Evolutionary conservation across 1,140 invertebrate species (phyloP).

Genomic region (Apis laboriosa): DNA sequence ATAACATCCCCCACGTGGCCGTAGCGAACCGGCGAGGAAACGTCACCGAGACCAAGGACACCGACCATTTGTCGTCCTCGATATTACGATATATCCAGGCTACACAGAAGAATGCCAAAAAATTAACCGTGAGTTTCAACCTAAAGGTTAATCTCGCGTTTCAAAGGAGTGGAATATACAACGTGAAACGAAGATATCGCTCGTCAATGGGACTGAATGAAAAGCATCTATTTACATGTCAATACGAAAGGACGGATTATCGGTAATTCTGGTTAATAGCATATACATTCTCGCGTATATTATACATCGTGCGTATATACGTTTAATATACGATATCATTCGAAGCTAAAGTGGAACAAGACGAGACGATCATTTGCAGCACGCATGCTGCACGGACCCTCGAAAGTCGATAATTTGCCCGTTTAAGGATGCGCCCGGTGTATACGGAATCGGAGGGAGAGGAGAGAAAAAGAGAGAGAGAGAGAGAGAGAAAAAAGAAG

Average conservation of each 20-base stretch:
- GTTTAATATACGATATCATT: neutral
- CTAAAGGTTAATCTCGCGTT: neutral
- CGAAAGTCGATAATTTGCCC: constrained; percentile 31
- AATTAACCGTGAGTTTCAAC: neutral
- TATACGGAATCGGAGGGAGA: neutral
- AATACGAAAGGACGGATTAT: constrained; percentile 3
- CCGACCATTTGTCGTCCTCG: neutral
- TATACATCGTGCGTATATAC: too few relatives aligned
- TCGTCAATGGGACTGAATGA: constrained; percentile 1
- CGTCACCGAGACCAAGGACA: constrained; percentile 12
- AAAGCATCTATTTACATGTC: constrained; percentile 1
- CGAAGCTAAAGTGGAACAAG: constrained; percentile 12
- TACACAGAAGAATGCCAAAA: neutral
- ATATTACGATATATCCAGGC: constrained; percentile 2
- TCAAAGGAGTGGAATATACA: too few relatives aligned
- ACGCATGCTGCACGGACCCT: neutral
- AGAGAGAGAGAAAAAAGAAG: neutral
- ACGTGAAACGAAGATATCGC: neutral
- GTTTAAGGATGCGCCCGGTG: neutral
- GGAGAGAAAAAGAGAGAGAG: too few relatives aligned
- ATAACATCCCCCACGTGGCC: constrained; percentile 29
- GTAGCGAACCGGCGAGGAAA: constrained; percentile 1
- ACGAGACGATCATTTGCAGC: neutral
- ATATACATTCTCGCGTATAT: neutral
- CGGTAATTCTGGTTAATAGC: neutral